Evolutionary conservation across 2,888 invertebrate species (phyloP), one percentile per base, ranked within the genome.

Genomic region (Lycia hirtaria): DNA sequence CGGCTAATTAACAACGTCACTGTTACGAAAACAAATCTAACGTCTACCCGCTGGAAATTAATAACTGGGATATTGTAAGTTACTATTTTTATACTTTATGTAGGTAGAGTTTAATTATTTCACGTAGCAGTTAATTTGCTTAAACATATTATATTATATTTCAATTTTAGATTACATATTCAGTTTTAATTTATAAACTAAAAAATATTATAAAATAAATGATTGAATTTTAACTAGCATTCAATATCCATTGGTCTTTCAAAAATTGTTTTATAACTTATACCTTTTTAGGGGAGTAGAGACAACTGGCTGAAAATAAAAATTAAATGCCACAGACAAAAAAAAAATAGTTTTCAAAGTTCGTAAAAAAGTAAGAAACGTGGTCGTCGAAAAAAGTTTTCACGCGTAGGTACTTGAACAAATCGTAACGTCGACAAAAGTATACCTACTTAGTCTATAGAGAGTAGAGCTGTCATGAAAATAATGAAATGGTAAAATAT

Each of bases 1-100:
- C 85, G 85, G 85, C 84, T 89, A 89, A 91, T 91, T 91, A 90
- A 85, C 83, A 78, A 75, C 86, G 85, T 82, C 80, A 80, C 81
- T 83, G 83, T 77, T 83, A 83, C 87, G 84, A 87, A 88, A 90
- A 90, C 90, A 89, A 86, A 87, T 81, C 82, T 78, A 78, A 75
- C 81, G 75, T 79, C 78, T 63, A 14, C 69, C 75, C 72, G 66
- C 77, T 71, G 68, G 51, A 59, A 65, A 69, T 76, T 75, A 76
- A 66, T 78, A 78, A 70, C 77, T 74, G 77, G 74, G 69, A 83
- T 76, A 86, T 87, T 90, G 90, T 91, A 81, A 91, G 90, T 90
- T 72, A 65, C 55, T 17, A 10, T 26, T 26, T 26, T 10, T 9
- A 26, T 26, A 41, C 6, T 41, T 41, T 41, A 14, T 26, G 1